Conservation (phyloP, 1,140 invertebrate genomes). For the Drosophila mauritiana region DNA sequence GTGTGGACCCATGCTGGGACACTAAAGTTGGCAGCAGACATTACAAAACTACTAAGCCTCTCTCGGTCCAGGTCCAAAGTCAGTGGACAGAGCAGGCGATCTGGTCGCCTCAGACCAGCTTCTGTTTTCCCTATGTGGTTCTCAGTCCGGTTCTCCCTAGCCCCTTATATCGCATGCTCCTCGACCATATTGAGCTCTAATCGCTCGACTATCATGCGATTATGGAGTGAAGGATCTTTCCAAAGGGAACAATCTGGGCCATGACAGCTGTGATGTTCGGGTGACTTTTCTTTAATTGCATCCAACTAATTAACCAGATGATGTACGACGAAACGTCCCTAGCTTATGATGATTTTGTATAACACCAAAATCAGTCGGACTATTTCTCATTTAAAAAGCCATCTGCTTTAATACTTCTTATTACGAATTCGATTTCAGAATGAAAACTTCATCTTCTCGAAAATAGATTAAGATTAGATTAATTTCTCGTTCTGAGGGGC, state of each 20-base stretch:
- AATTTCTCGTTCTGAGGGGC: too few species aligned
- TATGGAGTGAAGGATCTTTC: slow-evolving; percentile 21
- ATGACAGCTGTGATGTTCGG: slow-evolving; percentile 66
- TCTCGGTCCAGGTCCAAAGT: slow-evolving; percentile 31
- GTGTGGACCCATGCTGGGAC: slow-evolving; percentile 43
- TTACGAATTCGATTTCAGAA: too few species aligned
- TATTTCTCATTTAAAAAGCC: too few species aligned
- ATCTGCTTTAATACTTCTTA: too few species aligned
- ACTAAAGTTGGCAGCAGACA: slow-evolving; percentile 39
- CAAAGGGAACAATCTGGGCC: slow-evolving; percentile 33
- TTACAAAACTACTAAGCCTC: slow-evolving; percentile 52
- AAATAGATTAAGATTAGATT: too few species aligned
- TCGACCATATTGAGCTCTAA: slow-evolving; percentile 70
- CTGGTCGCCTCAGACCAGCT: slow-evolving; percentile 40
- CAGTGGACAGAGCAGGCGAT: slow-evolving; percentile 45
- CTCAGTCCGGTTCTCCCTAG: not conserved
- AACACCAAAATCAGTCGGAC: too few species aligned
- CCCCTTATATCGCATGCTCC: slow-evolving; percentile 61
- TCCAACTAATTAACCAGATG: slow-evolving; percentile 72
- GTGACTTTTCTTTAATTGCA: slow-evolving; percentile 68
- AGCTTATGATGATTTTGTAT: too few species aligned
- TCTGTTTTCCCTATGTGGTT: slow-evolving; percentile 10
- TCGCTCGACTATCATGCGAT: slow-evolving; percentile 72
- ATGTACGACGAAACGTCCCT: slow-evolving; percentile 47
- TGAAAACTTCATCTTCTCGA: too few species aligned